A percentile compares a stretch with the other conserved stretches of the same genome.
phyloP scores from a whole-genome alignment of 2,797 vertebrate species.

The Tenualosa thibaudeaui region DNA sequence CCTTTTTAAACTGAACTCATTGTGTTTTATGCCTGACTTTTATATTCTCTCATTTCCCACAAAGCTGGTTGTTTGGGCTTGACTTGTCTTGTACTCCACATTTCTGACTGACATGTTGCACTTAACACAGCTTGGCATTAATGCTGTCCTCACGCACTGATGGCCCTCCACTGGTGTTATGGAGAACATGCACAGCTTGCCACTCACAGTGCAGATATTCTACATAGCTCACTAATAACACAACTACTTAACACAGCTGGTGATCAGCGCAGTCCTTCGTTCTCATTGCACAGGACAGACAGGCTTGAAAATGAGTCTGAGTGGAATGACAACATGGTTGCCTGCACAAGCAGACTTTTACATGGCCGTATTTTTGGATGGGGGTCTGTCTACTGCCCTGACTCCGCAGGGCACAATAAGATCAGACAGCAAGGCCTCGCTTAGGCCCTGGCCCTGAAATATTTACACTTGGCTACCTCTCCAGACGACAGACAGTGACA shows the following conservation, averaged over 20 bases:
- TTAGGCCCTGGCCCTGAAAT: slow-evolving; percentile 36
- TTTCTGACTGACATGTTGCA: slow-evolving; percentile 6
- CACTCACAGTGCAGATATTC: neutral
- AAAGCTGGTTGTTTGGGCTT: neutral
- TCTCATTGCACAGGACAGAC: neutral
- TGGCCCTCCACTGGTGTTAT: neutral
- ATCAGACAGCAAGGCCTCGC: slow-evolving; percentile 28
- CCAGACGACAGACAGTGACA: slow-evolving; percentile 30
- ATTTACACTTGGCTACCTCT: slow-evolving; percentile 42
- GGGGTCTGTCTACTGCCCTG: neutral
- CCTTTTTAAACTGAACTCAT: neutral
- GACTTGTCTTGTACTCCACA: neutral
- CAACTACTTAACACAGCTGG: neutral
- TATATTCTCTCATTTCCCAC: neutral
- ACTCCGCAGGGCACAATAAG: neutral
- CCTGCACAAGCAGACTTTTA: neutral
- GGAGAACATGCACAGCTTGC: slow-evolving; percentile 23
- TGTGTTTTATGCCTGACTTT: neutral
- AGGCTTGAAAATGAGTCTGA: neutral
- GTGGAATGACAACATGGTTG: neutral
- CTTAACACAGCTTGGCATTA: neutral
- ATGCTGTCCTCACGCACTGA: neutral
- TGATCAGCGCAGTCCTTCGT: neutral
- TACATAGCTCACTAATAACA: neutral
- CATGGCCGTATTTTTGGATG: neutral